Conservation (phyloP, 2,797 vertebrate species). For the Eutrigla gurnardus region DNA sequence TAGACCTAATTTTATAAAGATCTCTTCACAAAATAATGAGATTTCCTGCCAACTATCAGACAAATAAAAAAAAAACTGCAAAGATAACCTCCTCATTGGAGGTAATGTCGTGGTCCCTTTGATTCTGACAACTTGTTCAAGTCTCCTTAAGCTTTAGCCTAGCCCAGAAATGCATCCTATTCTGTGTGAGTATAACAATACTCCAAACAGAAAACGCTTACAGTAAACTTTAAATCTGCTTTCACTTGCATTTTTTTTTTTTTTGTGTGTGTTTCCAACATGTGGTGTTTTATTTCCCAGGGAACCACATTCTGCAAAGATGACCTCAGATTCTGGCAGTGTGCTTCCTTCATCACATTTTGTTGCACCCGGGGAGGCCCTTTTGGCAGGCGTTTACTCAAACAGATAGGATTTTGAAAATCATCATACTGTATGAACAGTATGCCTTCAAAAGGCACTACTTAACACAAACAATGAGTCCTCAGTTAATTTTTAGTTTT, state of each 20-base stretch:
- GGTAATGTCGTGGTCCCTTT: background rate
- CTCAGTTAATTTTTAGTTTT: conserved; percentile 51
- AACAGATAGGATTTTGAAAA: conserved; percentile 37
- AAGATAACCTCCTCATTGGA: background rate
- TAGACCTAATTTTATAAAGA: background rate
- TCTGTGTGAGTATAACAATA: background rate
- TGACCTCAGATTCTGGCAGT: conserved; percentile 46
- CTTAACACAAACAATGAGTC: conserved; percentile 49
- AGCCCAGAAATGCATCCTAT: conserved; percentile 24
- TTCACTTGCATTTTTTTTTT: background rate
- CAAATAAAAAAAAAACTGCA: background rate
- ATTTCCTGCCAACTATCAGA: background rate
- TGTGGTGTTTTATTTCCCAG: conserved; percentile 29
- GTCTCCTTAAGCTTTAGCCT: background rate
- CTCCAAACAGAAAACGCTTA: background rate
- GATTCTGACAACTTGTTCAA: conserved; percentile 20
- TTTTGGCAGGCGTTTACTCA: conserved; percentile 31
- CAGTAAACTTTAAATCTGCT: background rate
- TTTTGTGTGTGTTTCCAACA: conserved; percentile 29
- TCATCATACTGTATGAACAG: conserved; percentile 20
- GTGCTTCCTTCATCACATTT: background rate
- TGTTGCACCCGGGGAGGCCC: conserved; percentile 28
- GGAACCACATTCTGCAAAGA: conserved; percentile 33
- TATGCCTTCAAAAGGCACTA: conserved; percentile 38
- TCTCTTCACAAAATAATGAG: background rate